Base-by-base conservation (phyloP, 2,888 invertebrate genomes). In the Oscheius sp. region DNA sequence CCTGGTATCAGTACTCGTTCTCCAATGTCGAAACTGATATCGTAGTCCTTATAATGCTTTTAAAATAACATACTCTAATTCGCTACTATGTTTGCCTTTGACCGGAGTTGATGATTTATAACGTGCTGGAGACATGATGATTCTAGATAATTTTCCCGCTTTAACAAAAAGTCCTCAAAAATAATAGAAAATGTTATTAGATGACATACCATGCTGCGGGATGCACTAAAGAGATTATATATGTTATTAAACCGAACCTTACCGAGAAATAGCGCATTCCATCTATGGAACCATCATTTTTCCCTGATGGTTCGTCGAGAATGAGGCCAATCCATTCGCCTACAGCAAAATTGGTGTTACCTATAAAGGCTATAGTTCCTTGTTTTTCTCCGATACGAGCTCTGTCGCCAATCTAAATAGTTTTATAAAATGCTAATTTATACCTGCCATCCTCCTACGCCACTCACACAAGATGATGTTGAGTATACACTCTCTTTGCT, bases 321-420 rank as follows among this genome's bases (percentile, higher is more conserved):
- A 95, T 94, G 20, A 97, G 92, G 30, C 97, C 97, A 74, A 93
- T 95, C 96, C 95, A 96, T 81, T 93, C 91, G 38, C 96, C 96
- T 41, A 91, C 88, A 0, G 95, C 94, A 61, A 82, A 82, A 44
- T 77, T 61, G 1, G 80, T 78, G 20, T 67, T 59, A 9, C 82
- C 82, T 9, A 82, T 67, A 57, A 75, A 82, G n/a, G 76, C 74
- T 17, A 82, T 67, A 28, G 63, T 73, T 2, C 78, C 82, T n/a
- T 47, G 49, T 32, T 73, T 71, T 28, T 66, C 66, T 17, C 45
- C 47, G 28, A 80, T 70, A 26, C 69, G n/a, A 59, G 73, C 74
- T 9, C 76, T 68, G 36, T 78, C 70, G 14, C 80, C 80, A 44
- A 78, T 67, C 67, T 68, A 22, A 24, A 73, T n/a, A 62, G 9